These are phyloP conservation scores for Gasteruption jaculator DNA, from an alignment of 2,888 invertebrate genomes.

Conservation along the genomic window DNA sequence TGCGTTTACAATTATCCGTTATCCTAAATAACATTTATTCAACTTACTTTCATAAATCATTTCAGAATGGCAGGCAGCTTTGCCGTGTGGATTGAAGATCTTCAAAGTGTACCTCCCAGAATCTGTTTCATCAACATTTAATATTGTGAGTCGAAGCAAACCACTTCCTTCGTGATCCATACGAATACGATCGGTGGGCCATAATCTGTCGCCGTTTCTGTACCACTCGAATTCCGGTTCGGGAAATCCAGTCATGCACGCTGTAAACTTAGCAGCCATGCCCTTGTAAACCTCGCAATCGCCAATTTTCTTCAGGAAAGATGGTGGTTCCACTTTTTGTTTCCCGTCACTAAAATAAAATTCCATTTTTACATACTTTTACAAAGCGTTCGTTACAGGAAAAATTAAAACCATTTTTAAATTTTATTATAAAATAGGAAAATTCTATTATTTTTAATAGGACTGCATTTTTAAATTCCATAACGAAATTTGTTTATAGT, in stretches of 20 bases:
- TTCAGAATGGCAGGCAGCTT: conserved; percentile 74
- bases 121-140: conserved; percentile 74
- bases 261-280: conserved; percentile 90
- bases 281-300: conserved; percentile 83
- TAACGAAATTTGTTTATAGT: too few species aligned
- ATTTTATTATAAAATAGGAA: conserved; percentile 3
- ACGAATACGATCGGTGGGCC: conserved; percentile 76
- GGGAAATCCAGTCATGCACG: conserved; percentile 81
- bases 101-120: conserved; percentile 80
- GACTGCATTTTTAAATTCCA: too few species aligned
- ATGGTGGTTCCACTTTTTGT: conserved; percentile 76
- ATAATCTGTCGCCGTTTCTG: conserved; percentile 72
- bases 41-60: conserved; percentile 76
- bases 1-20: neutral
- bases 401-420: conserved; percentile 1
- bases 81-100: conserved; percentile 80
- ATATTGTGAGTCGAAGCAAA: conserved; percentile 75
- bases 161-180: conserved; percentile 82
- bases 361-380: too few species aligned
- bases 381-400: neutral
- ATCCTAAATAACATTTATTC: neutral
- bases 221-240: conserved; percentile 87
- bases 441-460: neutral
- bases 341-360: conserved; percentile 60
- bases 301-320: conserved; percentile 84